A percentile compares a stretch with the other conserved stretches of the same genome.
Evolutionary conservation across 2,888 invertebrate species (phyloP).

Genomic region (Oscheius onirici): DNA sequence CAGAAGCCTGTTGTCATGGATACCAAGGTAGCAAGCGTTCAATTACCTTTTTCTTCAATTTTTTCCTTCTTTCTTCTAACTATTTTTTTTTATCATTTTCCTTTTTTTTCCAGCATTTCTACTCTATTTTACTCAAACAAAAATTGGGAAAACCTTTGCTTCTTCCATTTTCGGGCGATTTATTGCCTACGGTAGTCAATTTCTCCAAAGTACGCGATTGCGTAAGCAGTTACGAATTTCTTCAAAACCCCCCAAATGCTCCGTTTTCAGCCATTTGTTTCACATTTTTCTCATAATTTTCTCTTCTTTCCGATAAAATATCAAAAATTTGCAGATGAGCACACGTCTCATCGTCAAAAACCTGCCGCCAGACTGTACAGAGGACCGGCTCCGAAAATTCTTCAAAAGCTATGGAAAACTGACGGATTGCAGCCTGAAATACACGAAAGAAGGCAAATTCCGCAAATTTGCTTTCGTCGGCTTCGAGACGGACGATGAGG

Average conservation of each 20-base stretch:
- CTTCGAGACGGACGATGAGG: slow-evolving; percentile 84
- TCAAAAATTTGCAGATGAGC: slow-evolving; percentile 12
- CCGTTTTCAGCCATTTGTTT: neutral
- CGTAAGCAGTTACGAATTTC: neutral
- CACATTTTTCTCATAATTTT: neutral
- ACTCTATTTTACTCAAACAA: neutral
- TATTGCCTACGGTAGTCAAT: too few species aligned
- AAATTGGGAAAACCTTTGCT: neutral
- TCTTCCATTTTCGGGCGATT: neutral
- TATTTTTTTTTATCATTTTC: neutral
- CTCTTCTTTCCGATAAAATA: neutral
- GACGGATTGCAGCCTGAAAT: slow-evolving; percentile 92
- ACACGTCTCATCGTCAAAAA: slow-evolving; percentile 67
- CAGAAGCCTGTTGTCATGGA: neutral
- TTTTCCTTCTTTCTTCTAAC: neutral
- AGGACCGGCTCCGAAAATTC: slow-evolving; percentile 55
- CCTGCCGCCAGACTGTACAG: slow-evolving; percentile 60
- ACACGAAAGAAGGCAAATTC: slow-evolving; percentile 85
- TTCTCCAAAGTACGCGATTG: neutral
- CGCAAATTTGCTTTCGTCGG: slow-evolving; percentile 93
- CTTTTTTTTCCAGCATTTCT: neutral
- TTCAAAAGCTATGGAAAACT: slow-evolving; percentile 73
- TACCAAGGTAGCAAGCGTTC: neutral
- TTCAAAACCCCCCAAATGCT: neutral
- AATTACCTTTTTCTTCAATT: neutral